Base-by-base conservation (phyloP, 2,113 vertebrate species). In the Monarcha castaneiventris region DNA sequence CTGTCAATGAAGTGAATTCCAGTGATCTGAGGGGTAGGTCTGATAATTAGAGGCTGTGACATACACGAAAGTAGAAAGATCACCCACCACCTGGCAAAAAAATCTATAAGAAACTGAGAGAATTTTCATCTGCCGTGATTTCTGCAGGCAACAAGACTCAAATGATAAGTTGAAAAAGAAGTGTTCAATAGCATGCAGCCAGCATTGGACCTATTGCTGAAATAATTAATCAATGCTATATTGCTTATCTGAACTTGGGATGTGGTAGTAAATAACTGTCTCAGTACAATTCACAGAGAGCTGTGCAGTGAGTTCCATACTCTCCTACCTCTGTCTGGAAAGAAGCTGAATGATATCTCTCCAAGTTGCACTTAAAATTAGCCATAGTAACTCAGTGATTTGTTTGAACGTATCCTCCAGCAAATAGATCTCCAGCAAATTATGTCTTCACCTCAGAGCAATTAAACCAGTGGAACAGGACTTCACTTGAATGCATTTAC, bases 281-380 rank as follows among this genome's bases (percentile, higher is more conserved):
- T 86, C n/a, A 3, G 44, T 69, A 39, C 15, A 19, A 27, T 11
- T 43, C 49, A 4, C 0, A 3, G 8, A 16, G 58, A 67, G 15
- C 13, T 1, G 1, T 10, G 63, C 12, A 6, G 7, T 11, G 9
- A 8, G 1, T 33, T 33, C 2, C 1, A 4, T 9, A 1, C 30
- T 8, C 7, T 83, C 44, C 61, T 43, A 5, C 11, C 18, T 48
- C 48, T 30, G 0, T 9, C 30, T 4, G 6, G 39, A 35, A 44
- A 75, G 44, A 55, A 86, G 48, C 43, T 58, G n/a, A 44, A 32
- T 22, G 3, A 46, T 5, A 13, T 8, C 37, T 46, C 41, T 76
- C 54, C 37, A 87, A 85, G 12, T 11, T 61, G 74, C 22, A 25
- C 33, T 49, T 44, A 35, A 56, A 85, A 72, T 75, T 30, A 87